phyloP scores from a whole-genome alignment of 2,888 invertebrate species.

The Galerucella nymphaeae region DNA sequence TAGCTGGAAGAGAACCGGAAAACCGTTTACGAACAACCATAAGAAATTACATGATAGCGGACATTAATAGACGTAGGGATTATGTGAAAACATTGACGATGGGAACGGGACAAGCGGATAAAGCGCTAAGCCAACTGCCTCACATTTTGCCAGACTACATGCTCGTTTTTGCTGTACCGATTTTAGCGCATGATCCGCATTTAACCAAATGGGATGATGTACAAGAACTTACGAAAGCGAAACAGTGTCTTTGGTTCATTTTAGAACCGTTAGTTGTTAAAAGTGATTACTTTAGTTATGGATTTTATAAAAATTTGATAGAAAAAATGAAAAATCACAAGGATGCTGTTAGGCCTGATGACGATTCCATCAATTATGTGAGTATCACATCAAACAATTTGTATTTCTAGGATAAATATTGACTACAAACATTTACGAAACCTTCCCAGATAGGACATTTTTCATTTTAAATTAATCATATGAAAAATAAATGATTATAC shows the following conservation, averaged over 20 bases:
- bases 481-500: too few species aligned
- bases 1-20: conserved; percentile 90
- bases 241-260: conserved; percentile 93
- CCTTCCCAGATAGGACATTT: too few species aligned
- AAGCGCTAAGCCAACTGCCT: conserved; percentile 80
- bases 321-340: conserved; percentile 96
- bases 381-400: conserved; percentile 58
- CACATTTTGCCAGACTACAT: conserved; percentile 97
- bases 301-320: conserved; percentile 93
- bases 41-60: conserved; percentile 86
- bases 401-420: too few species aligned
- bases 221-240: conserved; percentile 79
- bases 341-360: conserved; percentile 86
- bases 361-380: conserved; percentile 85
- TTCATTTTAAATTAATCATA: too few species aligned
- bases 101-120: conserved; percentile 74
- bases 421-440: too few species aligned
- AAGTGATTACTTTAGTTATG: conserved; percentile 94
- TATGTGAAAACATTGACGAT: conserved; percentile 87
- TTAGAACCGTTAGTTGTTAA: conserved; percentile 93
- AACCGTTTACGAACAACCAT: conserved; percentile 76
- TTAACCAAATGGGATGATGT: conserved; percentile 83
- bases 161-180: conserved; percentile 95
- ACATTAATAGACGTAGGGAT: conserved; percentile 89
- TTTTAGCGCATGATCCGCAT: conserved; percentile 92